These are phyloP conservation scores for Camponotus fellah DNA, from an alignment of 2,888 invertebrate species.

Conservation along the genomic window DNA sequence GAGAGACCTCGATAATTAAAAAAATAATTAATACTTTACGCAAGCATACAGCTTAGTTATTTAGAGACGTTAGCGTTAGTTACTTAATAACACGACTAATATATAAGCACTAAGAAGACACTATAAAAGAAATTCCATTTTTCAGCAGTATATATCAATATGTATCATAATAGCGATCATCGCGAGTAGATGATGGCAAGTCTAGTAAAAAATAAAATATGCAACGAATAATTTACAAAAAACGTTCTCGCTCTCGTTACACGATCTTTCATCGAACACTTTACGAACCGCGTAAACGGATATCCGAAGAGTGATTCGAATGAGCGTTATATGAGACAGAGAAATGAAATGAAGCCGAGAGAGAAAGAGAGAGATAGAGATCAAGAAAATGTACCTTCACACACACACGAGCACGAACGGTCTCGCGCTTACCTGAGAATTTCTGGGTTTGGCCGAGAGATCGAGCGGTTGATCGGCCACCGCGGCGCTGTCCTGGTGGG, in stretches of 20 bases:
- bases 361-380: neutral
- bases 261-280: conserved; percentile 18
- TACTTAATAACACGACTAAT: conserved; percentile 30
- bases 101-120: conserved; percentile 36
- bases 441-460: conserved; percentile 93
- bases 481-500: conserved; percentile 83
- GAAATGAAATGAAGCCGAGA: conserved; percentile 15
- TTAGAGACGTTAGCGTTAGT: conserved; percentile 47
- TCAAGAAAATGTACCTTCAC: neutral
- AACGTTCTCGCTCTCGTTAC: conserved; percentile 9
- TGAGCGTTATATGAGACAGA: conserved; percentile 32
- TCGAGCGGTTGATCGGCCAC: conserved; percentile 93
- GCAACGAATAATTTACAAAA: neutral
- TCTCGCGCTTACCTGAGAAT: conserved; percentile 81
- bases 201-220: neutral
- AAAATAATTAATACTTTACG: conserved; percentile 24
- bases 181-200: conserved; percentile 14
- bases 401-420: neutral
- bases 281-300: conserved; percentile 1
- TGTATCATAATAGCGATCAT: neutral
- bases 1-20: neutral
- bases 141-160: neutral
- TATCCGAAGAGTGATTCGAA: neutral
- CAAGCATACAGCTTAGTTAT: conserved; percentile 48
- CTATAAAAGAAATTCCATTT: conserved; percentile 16